Conservation (phyloP, 2,113 vertebrate species). For the Callipepla squamata region DNA sequence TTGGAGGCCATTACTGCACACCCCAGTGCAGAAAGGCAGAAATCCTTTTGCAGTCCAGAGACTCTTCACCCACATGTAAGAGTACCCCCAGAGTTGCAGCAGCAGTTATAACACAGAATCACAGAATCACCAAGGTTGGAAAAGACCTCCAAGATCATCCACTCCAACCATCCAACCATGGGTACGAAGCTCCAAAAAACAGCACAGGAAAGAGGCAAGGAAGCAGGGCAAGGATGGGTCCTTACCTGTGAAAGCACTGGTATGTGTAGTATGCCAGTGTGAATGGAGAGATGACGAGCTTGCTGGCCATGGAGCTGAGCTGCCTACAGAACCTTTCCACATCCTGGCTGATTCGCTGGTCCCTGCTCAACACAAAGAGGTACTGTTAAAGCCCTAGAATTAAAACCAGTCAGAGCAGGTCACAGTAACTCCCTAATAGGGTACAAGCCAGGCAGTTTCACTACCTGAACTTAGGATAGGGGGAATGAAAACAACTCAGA, state of each 20-base stretch:
- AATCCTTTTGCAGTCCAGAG: not conserved
- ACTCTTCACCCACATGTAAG: not conserved
- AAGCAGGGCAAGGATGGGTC: not conserved
- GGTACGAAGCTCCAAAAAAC: not conserved
- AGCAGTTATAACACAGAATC: not conserved
- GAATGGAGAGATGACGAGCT: conserved; percentile 90
- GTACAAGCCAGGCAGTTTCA: not conserved
- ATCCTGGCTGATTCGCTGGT: conserved; percentile 98
- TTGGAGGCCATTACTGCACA: not conserved
- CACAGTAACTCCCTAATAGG: not conserved
- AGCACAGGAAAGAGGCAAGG: not conserved
- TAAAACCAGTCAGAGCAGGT: not conserved
- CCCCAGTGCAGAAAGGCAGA: not conserved
- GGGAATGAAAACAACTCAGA: not conserved
- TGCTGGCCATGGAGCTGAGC: conserved; percentile 91
- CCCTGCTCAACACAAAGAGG: conserved; percentile 76
- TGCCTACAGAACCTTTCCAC: conserved; percentile 91
- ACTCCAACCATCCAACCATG: too few relatives aligned
- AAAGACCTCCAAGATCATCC: too few relatives aligned
- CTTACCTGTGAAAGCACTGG: conserved; percentile 91
- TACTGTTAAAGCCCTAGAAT: not conserved
- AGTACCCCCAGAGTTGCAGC: not conserved
- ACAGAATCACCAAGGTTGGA: too few relatives aligned
- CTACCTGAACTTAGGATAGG: not conserved
- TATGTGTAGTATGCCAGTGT: conserved; percentile 92